Base-by-base conservation (phyloP, 2,797 vertebrate species). In the Eupleurogrammus muticus region DNA sequence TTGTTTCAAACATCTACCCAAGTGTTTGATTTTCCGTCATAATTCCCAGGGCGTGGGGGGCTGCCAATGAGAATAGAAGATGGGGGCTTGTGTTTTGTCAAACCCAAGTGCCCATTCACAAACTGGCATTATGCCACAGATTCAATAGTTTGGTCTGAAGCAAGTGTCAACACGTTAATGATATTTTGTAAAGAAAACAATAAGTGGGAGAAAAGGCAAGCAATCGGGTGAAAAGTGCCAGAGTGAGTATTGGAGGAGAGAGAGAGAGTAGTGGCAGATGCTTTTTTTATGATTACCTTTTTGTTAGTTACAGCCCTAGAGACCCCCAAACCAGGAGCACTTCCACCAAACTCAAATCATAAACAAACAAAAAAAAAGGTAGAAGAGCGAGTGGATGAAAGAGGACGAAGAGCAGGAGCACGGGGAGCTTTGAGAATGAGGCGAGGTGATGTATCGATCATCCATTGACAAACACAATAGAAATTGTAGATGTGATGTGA, bases 401-500 rank as follows among this genome's bases (percentile, higher is more conserved):
- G 89, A 83, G 81, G 75, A 90, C 79, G 75, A 82, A 81, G 85
- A 82, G 72, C 54, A 75, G 76, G 68, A 66, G 50, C 71, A 59
- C 36, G 51, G 83, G 73, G 32, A 80, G 89, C 92, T 96, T 95
- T 90, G 94, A 96, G 95, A 91, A 92, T 90, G 92, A 90, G 89
- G 90, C 87, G 90, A 96, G 90, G 94, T 92, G 94, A 96, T 94
- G 94, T 96, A 96, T 96, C 74, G 93, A 96, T 95, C 95, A 97
- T 91, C 92, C 94, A 96, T 96, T 96, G 96, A 96, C 95, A 96
- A 96, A 96, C 92, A 92, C 94, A 95, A 95, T 93, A 96, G 96
- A 96, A 96, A 97, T 96, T 94, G 95, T 96, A 96, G 92, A 95
- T 94, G 94, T 95, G 94, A 94, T 85, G 94, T 91, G 91, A 95